Evolutionary conservation across 2,888 invertebrate species (phyloP).

Genomic region (Ophion slaviceki): DNA sequence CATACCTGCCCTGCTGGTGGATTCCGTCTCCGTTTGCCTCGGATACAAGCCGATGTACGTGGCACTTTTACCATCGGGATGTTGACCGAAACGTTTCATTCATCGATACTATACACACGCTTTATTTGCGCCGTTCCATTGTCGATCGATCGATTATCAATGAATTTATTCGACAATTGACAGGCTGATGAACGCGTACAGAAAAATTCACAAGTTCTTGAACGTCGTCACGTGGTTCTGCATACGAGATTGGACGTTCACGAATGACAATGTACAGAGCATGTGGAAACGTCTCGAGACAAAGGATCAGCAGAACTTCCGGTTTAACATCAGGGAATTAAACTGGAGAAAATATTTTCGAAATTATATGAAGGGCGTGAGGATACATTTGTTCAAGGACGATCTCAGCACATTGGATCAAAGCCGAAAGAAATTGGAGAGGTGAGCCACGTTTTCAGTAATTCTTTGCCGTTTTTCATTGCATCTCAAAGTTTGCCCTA

Average conservation of each 20-base stretch:
- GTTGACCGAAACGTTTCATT: background rate
- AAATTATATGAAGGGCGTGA: conserved; percentile 89
- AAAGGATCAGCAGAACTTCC: conserved; percentile 86
- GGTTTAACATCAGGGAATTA: conserved; percentile 89
- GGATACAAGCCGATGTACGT: conserved; percentile 88
- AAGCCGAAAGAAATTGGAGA: conserved; percentile 86
- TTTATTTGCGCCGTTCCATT: background rate
- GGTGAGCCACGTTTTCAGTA: conserved; percentile 83
- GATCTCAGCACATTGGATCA: conserved; percentile 87
- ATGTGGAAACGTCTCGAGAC: conserved; percentile 86
- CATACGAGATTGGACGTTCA: conserved; percentile 88
- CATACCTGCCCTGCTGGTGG: conserved; percentile 89
- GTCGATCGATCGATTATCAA: background rate
- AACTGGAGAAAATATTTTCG: conserved; percentile 90
- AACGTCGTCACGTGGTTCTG: conserved; percentile 90
- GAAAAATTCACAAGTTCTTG: conserved; percentile 91
- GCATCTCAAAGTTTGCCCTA: background rate
- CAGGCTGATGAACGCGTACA: conserved; percentile 92
- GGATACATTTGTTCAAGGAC: conserved; percentile 92
- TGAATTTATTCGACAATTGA: background rate
- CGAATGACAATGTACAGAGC: conserved; percentile 86
- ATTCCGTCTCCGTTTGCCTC: conserved; percentile 86
- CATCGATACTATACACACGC: background rate
- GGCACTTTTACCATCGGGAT: background rate
- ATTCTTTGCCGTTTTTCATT: background rate